A percentile compares a stretch with the other conserved stretches of the same genome.
phyloP scores from a whole-genome alignment of 1,140 invertebrate species.

The Diabrotica virgifera region DNA sequence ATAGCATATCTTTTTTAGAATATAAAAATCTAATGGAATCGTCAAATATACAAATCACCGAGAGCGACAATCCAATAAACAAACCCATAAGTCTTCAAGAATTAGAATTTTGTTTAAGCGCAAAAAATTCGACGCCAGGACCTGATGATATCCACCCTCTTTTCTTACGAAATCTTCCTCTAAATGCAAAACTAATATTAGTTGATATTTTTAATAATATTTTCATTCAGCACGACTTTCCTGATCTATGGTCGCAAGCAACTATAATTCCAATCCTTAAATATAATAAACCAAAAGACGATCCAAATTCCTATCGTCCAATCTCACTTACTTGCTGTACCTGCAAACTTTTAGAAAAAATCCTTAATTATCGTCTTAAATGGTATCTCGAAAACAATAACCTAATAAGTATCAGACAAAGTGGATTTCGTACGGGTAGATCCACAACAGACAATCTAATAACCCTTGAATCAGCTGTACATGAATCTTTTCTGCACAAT shows the following conservation, averaged over 20 bases:
- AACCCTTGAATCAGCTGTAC: constrained; percentile 9
- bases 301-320: constrained; percentile 16
- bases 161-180: constrained; percentile 12
- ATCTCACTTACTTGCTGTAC: constrained; percentile 19
- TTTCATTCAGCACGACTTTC: not conserved
- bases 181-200: not conserved
- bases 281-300: constrained; percentile 8
- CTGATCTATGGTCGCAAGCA: constrained; percentile 13
- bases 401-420: constrained; percentile 6
- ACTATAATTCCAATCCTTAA: constrained; percentile 20
- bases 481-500: constrained; percentile 14
- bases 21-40: not conserved
- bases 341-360: constrained; percentile 23
- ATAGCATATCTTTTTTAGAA: not conserved
- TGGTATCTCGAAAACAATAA: constrained; percentile 17
- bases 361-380: constrained; percentile 17
- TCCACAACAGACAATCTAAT: constrained; percentile 12
- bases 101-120: not conserved
- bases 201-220: not conserved
- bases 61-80: not conserved
- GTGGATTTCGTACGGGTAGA: constrained; percentile 8
- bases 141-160: constrained; percentile 10
- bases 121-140: constrained; percentile 7
- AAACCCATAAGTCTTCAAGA: not conserved
- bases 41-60: no score